Evolutionary conservation across 2,113 vertebrate genomes (phyloP), one percentile per base, ranked within the genome.

Genomic region (Xiphophorus couchianus): DNA sequence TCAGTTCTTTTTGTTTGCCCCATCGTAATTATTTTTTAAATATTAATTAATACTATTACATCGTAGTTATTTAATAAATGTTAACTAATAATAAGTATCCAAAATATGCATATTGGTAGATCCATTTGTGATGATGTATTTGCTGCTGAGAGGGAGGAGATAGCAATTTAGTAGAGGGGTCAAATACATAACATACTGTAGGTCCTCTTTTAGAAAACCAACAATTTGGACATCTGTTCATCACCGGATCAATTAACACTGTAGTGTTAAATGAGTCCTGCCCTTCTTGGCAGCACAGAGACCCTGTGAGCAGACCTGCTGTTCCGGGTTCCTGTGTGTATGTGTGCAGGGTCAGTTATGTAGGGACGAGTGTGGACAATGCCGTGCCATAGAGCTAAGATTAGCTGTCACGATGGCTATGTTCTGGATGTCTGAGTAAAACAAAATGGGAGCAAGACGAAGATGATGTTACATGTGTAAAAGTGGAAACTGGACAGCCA

Each of bases 381-480:
- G 69, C 51, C 13, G 33, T 77, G 78, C 81, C 76, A 82, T n/a
- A 62, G 39, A 64, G 42, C 76, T 80, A 81, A 82, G 51, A 72
- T 78, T 89, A 87, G 78, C 54, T 58, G 82, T 39, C 14, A 64
- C 51, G 65, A 80, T 29, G 79, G 51, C 82, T 77, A 73, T 84
- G 80, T 87, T 72, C 80, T 83, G 73, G 64, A 70, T 58, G 42
- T 58, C 63, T 66, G 69, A 51, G 29, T 51, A 28, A 69, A 61
- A 60, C 25, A 81, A 10, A 64, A 31, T 7, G 39, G 29, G n/a
- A 11, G 66, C 31, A 1, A 71, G 73, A 68, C 19, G 44, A 76
- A 77, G 74, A 80, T 27, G 73, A 65, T 82, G 66, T 80, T 73
- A 71, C 76, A n/a, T 5, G 67, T 48, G 67, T 81, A 74, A 65